Evolutionary conservation across 2,888 invertebrate species (phyloP).

Genomic region (Drosophila neonasuta): DNA sequence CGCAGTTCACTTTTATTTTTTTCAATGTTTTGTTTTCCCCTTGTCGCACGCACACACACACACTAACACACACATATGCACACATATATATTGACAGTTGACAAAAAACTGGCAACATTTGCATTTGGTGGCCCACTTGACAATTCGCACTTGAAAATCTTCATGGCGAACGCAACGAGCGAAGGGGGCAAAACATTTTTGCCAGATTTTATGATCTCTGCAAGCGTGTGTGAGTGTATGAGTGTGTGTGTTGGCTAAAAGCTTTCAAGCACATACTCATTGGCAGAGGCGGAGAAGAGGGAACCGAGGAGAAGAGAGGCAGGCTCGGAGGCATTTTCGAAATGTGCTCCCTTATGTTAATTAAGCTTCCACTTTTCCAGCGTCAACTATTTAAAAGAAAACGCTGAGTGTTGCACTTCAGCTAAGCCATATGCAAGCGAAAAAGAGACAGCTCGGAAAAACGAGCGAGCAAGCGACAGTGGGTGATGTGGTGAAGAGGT

Average conservation of each 20-base stretch:
- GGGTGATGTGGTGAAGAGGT: not conserved
- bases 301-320: not conserved
- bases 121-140: slow-evolving; percentile 69
- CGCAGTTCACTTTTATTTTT: slow-evolving; percentile 21
- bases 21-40: slow-evolving; percentile 27
- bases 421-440: slow-evolving; percentile 31
- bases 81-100: slow-evolving; percentile 47
- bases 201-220: slow-evolving; percentile 51
- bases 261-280: slow-evolving; percentile 67
- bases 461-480: not conserved
- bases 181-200: slow-evolving; percentile 31
- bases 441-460: not conserved
- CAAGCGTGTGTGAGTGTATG: slow-evolving; percentile 3
- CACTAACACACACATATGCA: slow-evolving; percentile 1
- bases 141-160: slow-evolving; percentile 62
- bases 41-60: slow-evolving; percentile 5
- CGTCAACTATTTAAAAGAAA: slow-evolving; percentile 70
- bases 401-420: slow-evolving; percentile 62
- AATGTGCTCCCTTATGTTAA: slow-evolving; percentile 69
- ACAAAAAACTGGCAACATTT: slow-evolving; percentile 61
- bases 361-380: slow-evolving; percentile 71
- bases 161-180: slow-evolving; percentile 32
- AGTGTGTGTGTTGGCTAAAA: slow-evolving; percentile 52
- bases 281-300: slow-evolving; percentile 7
- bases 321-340: slow-evolving; percentile 24